Conservation (phyloP, 2,888 invertebrate genomes). For the Dicycla oo region DNA sequence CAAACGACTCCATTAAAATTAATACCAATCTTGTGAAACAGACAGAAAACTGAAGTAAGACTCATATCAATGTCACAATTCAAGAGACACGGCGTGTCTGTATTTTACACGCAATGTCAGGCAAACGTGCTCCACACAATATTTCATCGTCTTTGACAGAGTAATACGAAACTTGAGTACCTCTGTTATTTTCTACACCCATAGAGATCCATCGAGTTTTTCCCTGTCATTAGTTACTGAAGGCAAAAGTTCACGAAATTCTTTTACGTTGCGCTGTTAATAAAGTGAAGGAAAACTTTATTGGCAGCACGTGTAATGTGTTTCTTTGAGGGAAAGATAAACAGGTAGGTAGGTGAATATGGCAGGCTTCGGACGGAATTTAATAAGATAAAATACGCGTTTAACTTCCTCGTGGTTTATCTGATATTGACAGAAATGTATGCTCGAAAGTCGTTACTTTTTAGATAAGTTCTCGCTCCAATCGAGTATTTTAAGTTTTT, state of each 20-base stretch:
- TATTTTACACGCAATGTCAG: slow-evolving; percentile 45
- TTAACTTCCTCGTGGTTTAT: slow-evolving; percentile 43
- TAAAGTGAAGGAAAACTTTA: slow-evolving; percentile 33
- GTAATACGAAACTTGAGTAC: slow-evolving; percentile 42
- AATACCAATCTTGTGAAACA: slow-evolving; percentile 14
- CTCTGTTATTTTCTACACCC: slow-evolving; percentile 51
- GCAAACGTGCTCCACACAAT: slow-evolving; percentile 18
- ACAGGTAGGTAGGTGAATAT: slow-evolving; percentile 11
- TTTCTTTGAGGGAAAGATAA: slow-evolving; percentile 24
- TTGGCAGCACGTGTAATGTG: slow-evolving; percentile 33
- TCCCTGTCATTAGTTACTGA: slow-evolving; percentile 41
- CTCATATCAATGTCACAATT: slow-evolving; percentile 19
- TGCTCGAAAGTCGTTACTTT: not conserved
- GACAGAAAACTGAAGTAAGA: slow-evolving; percentile 21
- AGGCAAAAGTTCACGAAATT: slow-evolving; percentile 38
- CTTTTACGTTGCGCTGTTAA: slow-evolving; percentile 22
- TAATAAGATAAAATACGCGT: slow-evolving; percentile 32
- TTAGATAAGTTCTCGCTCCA: not conserved
- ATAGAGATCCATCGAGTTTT: slow-evolving; percentile 34
- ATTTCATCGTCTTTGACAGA: slow-evolving; percentile 46
- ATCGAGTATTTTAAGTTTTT: not conserved
- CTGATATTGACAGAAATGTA: slow-evolving; percentile 20
- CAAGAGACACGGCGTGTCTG: slow-evolving; percentile 11
- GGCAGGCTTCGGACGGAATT: slow-evolving; percentile 18
- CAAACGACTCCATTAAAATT: slow-evolving; percentile 9